phyloP scores from a whole-genome alignment of 2,888 invertebrate genomes.

The Drosophila testacea region DNA sequence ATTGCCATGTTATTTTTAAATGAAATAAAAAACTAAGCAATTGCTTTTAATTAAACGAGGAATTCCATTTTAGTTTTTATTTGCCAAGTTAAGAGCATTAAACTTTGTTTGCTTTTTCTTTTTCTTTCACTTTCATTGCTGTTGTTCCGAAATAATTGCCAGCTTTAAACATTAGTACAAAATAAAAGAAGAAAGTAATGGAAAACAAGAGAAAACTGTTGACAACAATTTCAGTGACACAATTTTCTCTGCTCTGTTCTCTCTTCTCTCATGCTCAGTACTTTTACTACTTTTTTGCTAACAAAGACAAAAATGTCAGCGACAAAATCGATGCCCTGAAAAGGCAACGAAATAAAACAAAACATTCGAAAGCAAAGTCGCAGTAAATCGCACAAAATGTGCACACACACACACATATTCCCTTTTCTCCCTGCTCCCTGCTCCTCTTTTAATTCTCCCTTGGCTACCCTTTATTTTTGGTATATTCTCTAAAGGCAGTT shows the following conservation, averaged over 20 bases:
- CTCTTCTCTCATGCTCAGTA: not conserved
- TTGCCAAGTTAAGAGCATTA: constrained; percentile 40
- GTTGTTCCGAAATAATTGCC: constrained; percentile 31
- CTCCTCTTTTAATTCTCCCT: not conserved
- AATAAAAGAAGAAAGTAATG: not conserved
- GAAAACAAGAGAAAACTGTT: constrained; percentile 51
- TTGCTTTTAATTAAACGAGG: constrained; percentile 33
- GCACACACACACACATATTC: constrained; percentile 19
- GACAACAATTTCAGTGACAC: constrained; percentile 73
- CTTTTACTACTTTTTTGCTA: constrained; percentile 14
- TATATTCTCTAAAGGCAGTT: constrained; percentile 39
- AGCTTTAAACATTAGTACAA: constrained; percentile 36
- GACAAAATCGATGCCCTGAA: constrained; percentile 76
- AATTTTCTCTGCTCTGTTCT: constrained; percentile 37
- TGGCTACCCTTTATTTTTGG: not conserved
- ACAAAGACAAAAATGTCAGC: constrained; percentile 62
- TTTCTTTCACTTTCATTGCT: constrained; percentile 29
- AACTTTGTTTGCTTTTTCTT: constrained; percentile 15
- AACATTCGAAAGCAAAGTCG: constrained; percentile 67
- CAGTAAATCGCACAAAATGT: constrained; percentile 68
- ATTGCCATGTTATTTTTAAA: not conserved
- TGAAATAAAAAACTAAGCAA: not conserved
- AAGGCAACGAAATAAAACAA: constrained; percentile 70
- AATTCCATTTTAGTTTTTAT: constrained; percentile 16
- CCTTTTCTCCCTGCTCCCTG: not conserved